Percentiles rank a stretch among this genome's conserved stretches.
Conservation (phyloP, 2,113 vertebrate species). For the Zingel zingel region DNA sequence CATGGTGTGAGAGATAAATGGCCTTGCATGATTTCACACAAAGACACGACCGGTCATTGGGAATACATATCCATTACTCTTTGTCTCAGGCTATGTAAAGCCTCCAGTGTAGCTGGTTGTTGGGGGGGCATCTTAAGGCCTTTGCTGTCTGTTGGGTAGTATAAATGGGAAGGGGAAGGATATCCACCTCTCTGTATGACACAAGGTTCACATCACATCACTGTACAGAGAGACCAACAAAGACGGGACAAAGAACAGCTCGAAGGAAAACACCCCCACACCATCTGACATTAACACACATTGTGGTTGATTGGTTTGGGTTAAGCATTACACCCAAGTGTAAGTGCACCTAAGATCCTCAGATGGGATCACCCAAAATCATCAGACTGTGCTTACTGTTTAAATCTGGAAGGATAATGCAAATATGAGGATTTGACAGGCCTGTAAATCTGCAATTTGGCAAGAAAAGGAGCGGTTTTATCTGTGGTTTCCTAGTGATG, state of each 20-base stretch:
- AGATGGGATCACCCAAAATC: background rate
- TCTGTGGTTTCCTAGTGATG: background rate
- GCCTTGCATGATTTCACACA: slow-evolving; percentile 43
- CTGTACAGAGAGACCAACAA: slow-evolving; percentile 12
- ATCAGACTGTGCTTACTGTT: background rate
- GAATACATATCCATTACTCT: slow-evolving; percentile 32
- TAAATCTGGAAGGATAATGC: background rate
- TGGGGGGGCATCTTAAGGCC: slow-evolving; percentile 10
- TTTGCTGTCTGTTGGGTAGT: slow-evolving; percentile 14
- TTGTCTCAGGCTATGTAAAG: slow-evolving; percentile 46
- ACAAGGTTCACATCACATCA: background rate
- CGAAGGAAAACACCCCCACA: background rate
- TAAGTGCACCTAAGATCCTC: slow-evolving; percentile 3
- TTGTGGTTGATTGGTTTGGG: background rate
- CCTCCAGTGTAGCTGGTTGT: slow-evolving; percentile 21
- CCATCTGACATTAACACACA: slow-evolving; percentile 33
- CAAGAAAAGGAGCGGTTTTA: background rate
- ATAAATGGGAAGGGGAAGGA: background rate
- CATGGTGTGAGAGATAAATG: slow-evolving; percentile 26
- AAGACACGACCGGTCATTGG: slow-evolving; percentile 35
- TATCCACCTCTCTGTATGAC: slow-evolving; percentile 18
- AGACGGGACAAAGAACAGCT: slow-evolving; percentile 3
- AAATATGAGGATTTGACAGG: background rate
- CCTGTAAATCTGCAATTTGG: background rate
- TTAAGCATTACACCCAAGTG: slow-evolving; percentile 8